Conservation (phyloP, 2,113 vertebrate species). For the Synodontis membranacea region DNA sequence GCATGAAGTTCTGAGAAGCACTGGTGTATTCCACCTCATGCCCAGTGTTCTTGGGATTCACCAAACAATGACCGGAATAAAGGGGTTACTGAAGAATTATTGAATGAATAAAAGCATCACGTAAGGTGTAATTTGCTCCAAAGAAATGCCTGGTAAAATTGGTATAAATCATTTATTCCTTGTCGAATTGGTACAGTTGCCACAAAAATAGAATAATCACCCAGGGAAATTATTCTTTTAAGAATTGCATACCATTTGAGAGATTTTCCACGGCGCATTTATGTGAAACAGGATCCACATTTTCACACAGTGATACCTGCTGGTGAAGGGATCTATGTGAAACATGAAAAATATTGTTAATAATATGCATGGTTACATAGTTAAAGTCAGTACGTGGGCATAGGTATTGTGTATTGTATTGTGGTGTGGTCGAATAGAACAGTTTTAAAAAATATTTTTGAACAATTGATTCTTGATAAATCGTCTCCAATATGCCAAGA, state of each 20-base stretch:
- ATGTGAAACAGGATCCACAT: not conserved
- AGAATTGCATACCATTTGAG: not conserved
- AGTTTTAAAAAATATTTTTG: too few relatives aligned
- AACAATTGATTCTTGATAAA: not conserved
- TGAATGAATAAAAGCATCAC: not conserved
- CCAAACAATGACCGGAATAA: not conserved
- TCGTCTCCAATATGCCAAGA: not conserved
- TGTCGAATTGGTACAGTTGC: not conserved
- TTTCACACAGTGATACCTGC: not conserved
- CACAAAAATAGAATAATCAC: not conserved
- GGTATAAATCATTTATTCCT: not conserved
- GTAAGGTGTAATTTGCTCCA: not conserved
- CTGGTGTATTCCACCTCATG: not conserved
- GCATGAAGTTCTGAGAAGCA: not conserved
- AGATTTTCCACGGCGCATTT: not conserved
- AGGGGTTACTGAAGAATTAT: not conserved
- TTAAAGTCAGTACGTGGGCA: not conserved
- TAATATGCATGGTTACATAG: not conserved
- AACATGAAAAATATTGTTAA: not conserved
- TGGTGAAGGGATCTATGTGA: not conserved
- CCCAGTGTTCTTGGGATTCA: not conserved
- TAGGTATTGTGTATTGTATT: not conserved
- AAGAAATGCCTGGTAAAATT: not conserved
- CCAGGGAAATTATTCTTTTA: not conserved
- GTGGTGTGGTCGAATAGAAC: too few relatives aligned